Evolutionary conservation across 2,888 invertebrate species (phyloP), one percentile per base, ranked within the genome.

Genomic region (Scaptomyza caliginosa): DNA sequence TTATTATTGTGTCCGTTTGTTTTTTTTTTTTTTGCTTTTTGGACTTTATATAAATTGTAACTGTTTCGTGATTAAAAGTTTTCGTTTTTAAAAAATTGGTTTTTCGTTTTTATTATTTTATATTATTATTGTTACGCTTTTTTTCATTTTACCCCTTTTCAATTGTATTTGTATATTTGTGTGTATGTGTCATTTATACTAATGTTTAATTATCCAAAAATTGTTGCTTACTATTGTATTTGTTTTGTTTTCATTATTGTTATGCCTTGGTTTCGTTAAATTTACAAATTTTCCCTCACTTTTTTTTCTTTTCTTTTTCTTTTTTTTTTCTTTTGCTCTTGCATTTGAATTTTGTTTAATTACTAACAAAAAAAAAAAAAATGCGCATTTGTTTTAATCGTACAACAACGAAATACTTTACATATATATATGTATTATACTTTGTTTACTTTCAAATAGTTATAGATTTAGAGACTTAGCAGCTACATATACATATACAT

Each of bases 351-450:
- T 78, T 55, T n/a, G 52, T 68, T 76, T 55, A 51, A 66, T 72
- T 58, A 63, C 80, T 83, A 77, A 66, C 62, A 79, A 73, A 74
- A 80, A 57, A 73, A 74, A 80, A 57, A 57, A 81, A 86, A 81
- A 81, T 86, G 86, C 86, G 83, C 75, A 74, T 77, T 86, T 80
- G 70, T 80, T 86, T 80, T 77, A 77, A 71, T 81, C 78, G 66
- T 84, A 86, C 71, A 80, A 80, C 67, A 86, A 86, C 74, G 74
- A 86, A 86, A 83, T 81, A 81, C 84, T 84, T 84, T 77, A 80
- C 81, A 81, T 64, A 73, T 82, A 83, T 65, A 68, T 80, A 82
- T 79, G 69, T 67, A 46, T 60, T 57, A 57, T 68, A 58, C 65
- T 67, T 70, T 48, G 43, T 48, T 68, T 59, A 60, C 36, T 38